Evolutionary conservation across 2,797 vertebrate species (phyloP), one percentile per base, ranked within the genome.

Genomic region (Anguilla megastoma): DNA sequence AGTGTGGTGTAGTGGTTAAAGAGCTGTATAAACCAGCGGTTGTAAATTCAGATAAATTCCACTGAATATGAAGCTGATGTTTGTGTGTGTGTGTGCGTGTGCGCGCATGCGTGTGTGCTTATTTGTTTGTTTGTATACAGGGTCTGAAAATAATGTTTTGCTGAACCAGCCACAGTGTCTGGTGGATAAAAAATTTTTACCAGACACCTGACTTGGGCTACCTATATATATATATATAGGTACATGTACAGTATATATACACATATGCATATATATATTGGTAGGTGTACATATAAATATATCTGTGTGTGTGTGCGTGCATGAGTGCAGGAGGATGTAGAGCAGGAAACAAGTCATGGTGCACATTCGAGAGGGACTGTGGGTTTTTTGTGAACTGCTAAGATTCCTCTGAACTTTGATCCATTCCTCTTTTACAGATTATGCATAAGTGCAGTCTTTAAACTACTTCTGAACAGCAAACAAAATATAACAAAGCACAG

Each of bases 391-490:
- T 21, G 4, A 79, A 79, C 76, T 45, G 18, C 36, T 41, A 7
- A 48, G 45, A 80, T 41, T 5, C 21, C 6, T 80, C 21, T 21
- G 45, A 82, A 21, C 45, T 48, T 21, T 50, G 79, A 82, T 82
- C 45, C 10, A 7, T 50, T 48, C 45, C 79, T 82, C 1, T 82
- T 24, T 82, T 50, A 2, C 79, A 82, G 79, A 50, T 50, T 45
- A 82, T 1, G 45, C 45, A 8, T 82, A 82, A 82, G 21, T 5
- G 18, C 76, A 45, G 76, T 2, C 36, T 80, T 45, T 41, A 82
- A 82, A 82, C 79, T 82, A 50, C 79, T 82, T 50, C 24, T 82
- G 79, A n/a, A 48, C 79, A 82, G 79, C 45, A 50, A 48, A 82
- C 45, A 45, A 50, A 45, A 45, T 36, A 79, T 41, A 45, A 82